These are phyloP conservation scores for Ceratoteleas bidentatus DNA, from an alignment of 1,140 invertebrate species.

Conservation along the genomic window DNA sequence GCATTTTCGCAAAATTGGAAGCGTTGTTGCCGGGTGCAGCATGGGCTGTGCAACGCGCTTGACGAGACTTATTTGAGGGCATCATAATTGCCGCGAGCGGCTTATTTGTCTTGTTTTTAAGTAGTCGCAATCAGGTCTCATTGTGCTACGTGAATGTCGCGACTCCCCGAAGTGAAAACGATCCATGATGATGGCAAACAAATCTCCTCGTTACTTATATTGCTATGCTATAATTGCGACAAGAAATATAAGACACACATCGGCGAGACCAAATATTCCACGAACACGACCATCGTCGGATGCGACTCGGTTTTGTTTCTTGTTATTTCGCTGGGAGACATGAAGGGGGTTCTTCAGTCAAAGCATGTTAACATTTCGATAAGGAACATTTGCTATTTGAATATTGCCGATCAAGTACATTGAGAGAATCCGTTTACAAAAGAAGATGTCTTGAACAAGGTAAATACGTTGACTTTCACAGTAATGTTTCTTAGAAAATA, in stretches of 20 bases:
- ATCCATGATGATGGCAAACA: constrained; percentile 63
- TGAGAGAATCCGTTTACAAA: no score
- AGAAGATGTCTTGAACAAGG: no score
- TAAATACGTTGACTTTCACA: no score
- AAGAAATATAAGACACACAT: constrained; percentile 29
- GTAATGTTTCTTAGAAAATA: no score
- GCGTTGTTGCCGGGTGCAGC: not conserved
- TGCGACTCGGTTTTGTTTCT: not conserved
- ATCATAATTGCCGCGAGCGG: constrained; percentile 43
- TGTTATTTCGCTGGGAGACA: not conserved
- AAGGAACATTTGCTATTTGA: not conserved
- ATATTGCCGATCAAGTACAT: no score
- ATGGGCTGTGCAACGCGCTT: constrained; percentile 3
- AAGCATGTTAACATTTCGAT: no score
- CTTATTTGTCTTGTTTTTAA: constrained; percentile 68
- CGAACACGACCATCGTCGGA: not conserved
- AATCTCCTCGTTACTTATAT: constrained; percentile 53
- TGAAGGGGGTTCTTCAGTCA: no score
- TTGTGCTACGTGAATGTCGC: constrained; percentile 70
- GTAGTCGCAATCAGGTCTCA: constrained; percentile 73
- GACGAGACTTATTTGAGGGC: constrained; percentile 26
- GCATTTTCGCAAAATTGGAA: constrained; percentile 28
- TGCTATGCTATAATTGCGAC: constrained; percentile 25
- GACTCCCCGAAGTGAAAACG: constrained; percentile 74
- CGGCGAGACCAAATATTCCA: constrained; percentile 29